A percentile compares a stretch with the other conserved stretches of the same genome.
Evolutionary conservation across 2,113 vertebrate species (phyloP).

Genomic region (Siniperca knerii): DNA sequence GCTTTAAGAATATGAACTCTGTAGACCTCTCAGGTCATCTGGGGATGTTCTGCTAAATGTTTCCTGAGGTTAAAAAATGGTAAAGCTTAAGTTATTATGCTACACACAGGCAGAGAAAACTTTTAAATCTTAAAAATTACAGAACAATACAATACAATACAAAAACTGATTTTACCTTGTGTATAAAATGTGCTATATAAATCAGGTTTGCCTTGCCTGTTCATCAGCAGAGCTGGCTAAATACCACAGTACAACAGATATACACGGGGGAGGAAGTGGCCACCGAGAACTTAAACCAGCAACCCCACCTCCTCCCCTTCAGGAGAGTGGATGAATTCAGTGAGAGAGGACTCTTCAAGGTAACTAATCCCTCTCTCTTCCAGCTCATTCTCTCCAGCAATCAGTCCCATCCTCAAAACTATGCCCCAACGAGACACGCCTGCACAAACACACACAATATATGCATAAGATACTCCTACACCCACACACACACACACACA

Average conservation of each 20-base stretch:
- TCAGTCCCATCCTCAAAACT: constrained; percentile 60
- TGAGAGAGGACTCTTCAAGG: constrained; percentile 38
- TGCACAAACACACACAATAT: constrained; percentile 39
- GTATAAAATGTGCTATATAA: constrained; percentile 4
- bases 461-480: constrained; percentile 8
- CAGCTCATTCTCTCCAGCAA: constrained; percentile 48
- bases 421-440: constrained; percentile 55
- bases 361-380: constrained; percentile 27
- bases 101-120: not conserved
- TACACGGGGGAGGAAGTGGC: constrained; percentile 35
- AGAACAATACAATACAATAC: no score
- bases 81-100: not conserved
- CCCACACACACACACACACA: constrained; percentile 21
- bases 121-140: constrained; percentile 1
- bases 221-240: constrained; percentile 51
- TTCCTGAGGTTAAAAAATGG: not conserved
- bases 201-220: constrained; percentile 1
- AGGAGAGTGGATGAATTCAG: constrained; percentile 31
- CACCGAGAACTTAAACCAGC: constrained; percentile 62
- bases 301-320: constrained; percentile 36
- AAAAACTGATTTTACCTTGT: constrained; percentile 13
- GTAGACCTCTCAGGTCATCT: constrained; percentile 19
- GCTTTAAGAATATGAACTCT: constrained; percentile 12
- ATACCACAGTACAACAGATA: constrained; percentile 44
- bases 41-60: not conserved